phyloP scores from a whole-genome alignment of 2,113 vertebrate genomes.

The Tetraodon nigroviridis region DNA sequence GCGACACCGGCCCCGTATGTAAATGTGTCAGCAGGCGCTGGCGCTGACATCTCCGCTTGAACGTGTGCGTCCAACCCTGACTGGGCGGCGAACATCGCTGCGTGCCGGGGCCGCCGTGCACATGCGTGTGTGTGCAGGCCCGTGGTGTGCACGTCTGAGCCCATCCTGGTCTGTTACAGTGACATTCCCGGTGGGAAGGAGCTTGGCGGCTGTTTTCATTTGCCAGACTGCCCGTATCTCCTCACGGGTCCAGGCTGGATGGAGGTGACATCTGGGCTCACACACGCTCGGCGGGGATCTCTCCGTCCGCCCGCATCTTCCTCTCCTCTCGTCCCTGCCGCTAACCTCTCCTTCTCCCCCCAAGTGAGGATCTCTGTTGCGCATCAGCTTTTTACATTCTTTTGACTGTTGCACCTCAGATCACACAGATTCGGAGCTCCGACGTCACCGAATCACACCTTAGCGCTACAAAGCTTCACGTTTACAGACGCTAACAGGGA shows the following conservation, averaged over 20 bases:
- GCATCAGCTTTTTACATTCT: not conserved
- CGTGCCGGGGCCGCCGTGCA: constrained; percentile 10
- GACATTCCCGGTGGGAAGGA: constrained; percentile 75
- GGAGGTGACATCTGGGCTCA: constrained; percentile 45
- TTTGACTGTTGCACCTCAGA: not conserved
- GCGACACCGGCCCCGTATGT: constrained; percentile 53
- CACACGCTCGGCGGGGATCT: constrained; percentile 25
- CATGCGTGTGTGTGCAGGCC: constrained; percentile 19
- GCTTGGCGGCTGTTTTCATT: constrained; percentile 57
- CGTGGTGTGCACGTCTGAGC: constrained; percentile 34
- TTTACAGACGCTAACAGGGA: too few relatives aligned
- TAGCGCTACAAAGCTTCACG: too few relatives aligned
- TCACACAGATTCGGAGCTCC: too few relatives aligned
- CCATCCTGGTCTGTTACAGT: constrained; percentile 48
- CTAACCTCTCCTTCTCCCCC: not conserved
- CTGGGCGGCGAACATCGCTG: constrained; percentile 48
- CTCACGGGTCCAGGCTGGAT: constrained; percentile 28
- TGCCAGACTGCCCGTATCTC: constrained; percentile 42
- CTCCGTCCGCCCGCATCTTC: constrained; percentile 10
- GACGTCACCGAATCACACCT: too few relatives aligned
- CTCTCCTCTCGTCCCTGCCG: not conserved
- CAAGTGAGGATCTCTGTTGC: constrained; percentile 7
- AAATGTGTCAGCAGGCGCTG: constrained; percentile 62
- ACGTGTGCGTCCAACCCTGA: constrained; percentile 58
- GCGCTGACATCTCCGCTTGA: constrained; percentile 54